Conservation (phyloP, 2,888 invertebrate species). For the Unio pictorum region DNA sequence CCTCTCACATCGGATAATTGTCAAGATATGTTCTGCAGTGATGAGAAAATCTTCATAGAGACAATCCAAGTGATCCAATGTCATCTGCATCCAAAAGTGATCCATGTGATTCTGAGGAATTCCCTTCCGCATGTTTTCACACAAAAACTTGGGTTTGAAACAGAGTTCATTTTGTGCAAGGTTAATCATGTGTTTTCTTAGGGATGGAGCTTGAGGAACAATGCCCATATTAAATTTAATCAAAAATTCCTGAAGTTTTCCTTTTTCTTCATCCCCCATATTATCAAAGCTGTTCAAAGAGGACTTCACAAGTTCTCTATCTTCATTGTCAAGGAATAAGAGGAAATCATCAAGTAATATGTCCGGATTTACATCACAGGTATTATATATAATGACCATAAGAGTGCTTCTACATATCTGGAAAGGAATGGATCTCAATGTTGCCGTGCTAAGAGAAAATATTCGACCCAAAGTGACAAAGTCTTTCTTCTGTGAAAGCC, state of each 20-base stretch:
- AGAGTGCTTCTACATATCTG: slow-evolving; percentile 9
- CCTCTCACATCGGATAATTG: not conserved
- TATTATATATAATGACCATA: slow-evolving; percentile 6
- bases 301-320: not conserved
- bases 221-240: slow-evolving; percentile 3
- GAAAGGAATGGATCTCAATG: slow-evolving; percentile 3
- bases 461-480: slow-evolving; percentile 7
- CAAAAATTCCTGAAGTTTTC: not conserved
- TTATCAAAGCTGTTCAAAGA: slow-evolving; percentile 2
- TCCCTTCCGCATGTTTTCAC: slow-evolving; percentile 3
- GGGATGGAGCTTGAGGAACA: not conserved
- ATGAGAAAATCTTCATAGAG: slow-evolving; percentile 1
- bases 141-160: slow-evolving; percentile 1
- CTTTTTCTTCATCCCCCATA: not conserved
- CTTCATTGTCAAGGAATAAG: not conserved
- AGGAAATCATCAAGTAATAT: slow-evolving; percentile 6
- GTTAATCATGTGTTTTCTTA: not conserved
- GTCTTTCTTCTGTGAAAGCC: not conserved
- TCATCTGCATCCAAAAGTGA: slow-evolving; percentile 5
- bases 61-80: slow-evolving; percentile 2
- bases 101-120: slow-evolving; percentile 3
- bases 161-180: slow-evolving; percentile 7
- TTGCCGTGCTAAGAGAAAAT: slow-evolving; percentile 5
- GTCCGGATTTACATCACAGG: not conserved
- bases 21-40: not conserved